Conservation (phyloP, 2,113 vertebrate species). For the Falcunculus frontatus region DNA sequence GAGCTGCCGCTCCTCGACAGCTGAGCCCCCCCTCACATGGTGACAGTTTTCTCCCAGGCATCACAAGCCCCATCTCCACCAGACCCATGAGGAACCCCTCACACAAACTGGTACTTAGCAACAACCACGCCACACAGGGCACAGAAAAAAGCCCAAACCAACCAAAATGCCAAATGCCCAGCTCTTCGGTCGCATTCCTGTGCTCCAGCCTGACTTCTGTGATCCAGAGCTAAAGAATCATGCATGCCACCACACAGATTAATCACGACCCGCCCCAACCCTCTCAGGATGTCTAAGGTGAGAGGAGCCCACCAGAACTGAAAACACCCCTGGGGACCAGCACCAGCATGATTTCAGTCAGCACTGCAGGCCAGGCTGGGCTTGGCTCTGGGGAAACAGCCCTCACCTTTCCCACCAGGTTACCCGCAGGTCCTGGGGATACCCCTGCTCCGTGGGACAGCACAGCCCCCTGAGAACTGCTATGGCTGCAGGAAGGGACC, state of each 20-base stretch:
- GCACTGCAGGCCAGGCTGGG: neutral
- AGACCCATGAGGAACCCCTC: neutral
- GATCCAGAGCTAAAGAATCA: neutral
- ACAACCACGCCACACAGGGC: fast-evolving
- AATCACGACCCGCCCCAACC: neutral
- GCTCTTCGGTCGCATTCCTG: fast-evolving
- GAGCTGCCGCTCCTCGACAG: neutral
- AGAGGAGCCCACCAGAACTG: neutral
- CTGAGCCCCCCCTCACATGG: fast-evolving
- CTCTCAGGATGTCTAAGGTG: neutral
- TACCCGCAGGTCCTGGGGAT: fast-evolving
- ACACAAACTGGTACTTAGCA: neutral
- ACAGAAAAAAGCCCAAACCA: neutral
- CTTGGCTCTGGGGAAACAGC: neutral
- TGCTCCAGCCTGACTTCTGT: neutral
- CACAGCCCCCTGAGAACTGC: neutral
- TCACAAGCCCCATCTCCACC: neutral
- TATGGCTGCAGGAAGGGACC: fast-evolving
- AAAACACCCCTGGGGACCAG: neutral
- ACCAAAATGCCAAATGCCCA: neutral
- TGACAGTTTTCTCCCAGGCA: neutral
- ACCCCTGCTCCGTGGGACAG: neutral
- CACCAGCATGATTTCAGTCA: neutral
- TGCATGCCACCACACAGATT: fast-evolving
- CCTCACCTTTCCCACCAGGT: neutral